These are phyloP conservation scores for Plotosus lineatus DNA, from an alignment of 2,113 vertebrate species.

Conservation along the genomic window DNA sequence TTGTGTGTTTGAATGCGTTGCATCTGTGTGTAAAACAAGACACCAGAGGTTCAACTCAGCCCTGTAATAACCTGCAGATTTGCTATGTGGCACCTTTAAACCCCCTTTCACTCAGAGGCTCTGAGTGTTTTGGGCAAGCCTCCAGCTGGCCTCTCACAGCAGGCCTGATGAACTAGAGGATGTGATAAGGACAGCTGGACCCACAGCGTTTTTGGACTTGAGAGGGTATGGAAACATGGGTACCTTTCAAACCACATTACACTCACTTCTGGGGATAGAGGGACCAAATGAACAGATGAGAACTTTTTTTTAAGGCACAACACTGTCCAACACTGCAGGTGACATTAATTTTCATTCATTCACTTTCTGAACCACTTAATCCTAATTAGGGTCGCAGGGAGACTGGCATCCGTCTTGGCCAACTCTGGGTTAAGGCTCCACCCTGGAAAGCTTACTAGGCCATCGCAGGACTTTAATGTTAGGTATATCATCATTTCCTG, in stretches of 20 bases:
- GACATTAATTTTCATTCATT: not conserved
- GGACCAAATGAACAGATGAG: constrained; percentile 21
- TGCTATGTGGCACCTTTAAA: constrained; percentile 40
- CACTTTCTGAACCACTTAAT: too few relatives aligned
- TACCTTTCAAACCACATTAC: constrained; percentile 76
- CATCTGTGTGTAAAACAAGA: constrained; percentile 5
- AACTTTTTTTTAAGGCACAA: constrained; percentile 11
- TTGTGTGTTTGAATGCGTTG: not conserved
- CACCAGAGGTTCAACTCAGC: constrained; percentile 16
- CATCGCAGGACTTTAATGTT: too few relatives aligned
- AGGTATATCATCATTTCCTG: too few relatives aligned
- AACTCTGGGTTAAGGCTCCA: too few relatives aligned
- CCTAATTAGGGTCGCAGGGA: too few relatives aligned
- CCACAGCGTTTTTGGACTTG: constrained; percentile 67
- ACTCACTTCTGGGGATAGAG: constrained; percentile 67
- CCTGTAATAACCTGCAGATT: constrained; percentile 6
- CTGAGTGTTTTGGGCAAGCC: constrained; percentile 43
- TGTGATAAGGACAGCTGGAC: constrained; percentile 78
- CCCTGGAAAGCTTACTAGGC: too few relatives aligned
- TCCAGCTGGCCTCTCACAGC: constrained; percentile 54
- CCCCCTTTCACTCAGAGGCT: constrained; percentile 26
- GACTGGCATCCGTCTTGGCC: too few relatives aligned
- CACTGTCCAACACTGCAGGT: constrained; percentile 2
- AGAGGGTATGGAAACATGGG: constrained; percentile 75
- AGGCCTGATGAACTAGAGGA: constrained; percentile 67